Base-by-base conservation (phyloP, 2,113 vertebrate species). In the Tenrec ecaudatus region DNA sequence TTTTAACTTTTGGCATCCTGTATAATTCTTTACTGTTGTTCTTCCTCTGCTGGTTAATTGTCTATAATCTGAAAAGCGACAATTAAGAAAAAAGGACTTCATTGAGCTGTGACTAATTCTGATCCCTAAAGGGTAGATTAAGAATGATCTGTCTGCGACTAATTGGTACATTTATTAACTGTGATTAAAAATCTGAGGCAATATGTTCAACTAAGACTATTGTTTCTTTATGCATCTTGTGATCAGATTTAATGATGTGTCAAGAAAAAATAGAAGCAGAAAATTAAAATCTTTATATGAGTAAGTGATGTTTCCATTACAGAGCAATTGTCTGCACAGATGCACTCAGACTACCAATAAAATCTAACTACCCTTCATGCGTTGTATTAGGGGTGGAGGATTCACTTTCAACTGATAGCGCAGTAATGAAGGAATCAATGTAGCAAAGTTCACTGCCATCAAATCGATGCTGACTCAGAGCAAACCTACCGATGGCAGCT, bases 111-210 rank as follows among this genome's bases (percentile, higher is more conserved):
- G 33, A 31, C 75, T 90, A 66, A 90, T 79, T 95, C 53, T 85
- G 43, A 87, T 88, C 27, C 60, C 68, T 75, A 69, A 60, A 89
- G 14, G 8, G 36, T 82, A 23, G 20, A 2, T 3, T 57, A 47
- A 68, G 12, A 14, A 47, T 68, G 58, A 43, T 27, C 87, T 84
- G 36, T 69, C 9, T 81, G 20, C 25, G 33, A 43, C 29, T 27
- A 90, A 73, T 43, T 71, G 40, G 43, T 60, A n/a, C 57, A 38
- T 78, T 91, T 31, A 60, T 78, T 86, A 40, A 36, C 80, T 38
- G 12, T 93, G n/a, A 81, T 84, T 27, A 82, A 89, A 96, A 79
- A 3, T 14, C 68, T 93, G 43, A 60, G 53, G 3, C 78, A 58
- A 53, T 92, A 19, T 62, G 20, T 17, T 88, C 38, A 82, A 36